Conservation (phyloP, 2,888 invertebrate species). For the Unio delphinus region DNA sequence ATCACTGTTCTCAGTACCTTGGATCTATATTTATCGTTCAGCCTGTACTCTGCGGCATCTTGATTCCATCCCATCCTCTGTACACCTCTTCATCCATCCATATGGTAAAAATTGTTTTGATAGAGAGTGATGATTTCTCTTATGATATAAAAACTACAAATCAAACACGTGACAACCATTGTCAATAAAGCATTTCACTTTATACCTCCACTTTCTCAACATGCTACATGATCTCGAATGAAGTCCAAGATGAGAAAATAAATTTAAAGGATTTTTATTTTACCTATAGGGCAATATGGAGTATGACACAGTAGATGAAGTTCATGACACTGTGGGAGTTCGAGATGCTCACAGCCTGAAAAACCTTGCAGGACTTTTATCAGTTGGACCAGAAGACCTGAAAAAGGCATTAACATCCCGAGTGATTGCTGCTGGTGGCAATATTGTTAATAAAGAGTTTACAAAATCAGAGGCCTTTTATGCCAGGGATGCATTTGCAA, state of each 20-base stretch:
- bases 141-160: no score
- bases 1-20: no score
- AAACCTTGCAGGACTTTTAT: conserved; percentile 77
- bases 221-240: no score
- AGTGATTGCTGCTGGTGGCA: conserved; percentile 93
- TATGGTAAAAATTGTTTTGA: no score
- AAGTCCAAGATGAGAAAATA: background rate
- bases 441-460: conserved; percentile 91
- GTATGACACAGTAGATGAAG: conserved; percentile 74
- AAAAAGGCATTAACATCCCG: conserved; percentile 86
- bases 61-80: no score
- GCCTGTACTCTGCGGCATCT: no score
- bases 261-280: background rate
- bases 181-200: no score
- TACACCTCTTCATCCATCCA: no score
- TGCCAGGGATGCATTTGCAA: conserved; percentile 92
- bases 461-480: conserved; percentile 87
- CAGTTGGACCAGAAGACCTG: conserved; percentile 80
- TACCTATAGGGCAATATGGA: conserved; percentile 77
- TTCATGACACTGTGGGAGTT: conserved; percentile 69
- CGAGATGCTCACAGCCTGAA: conserved; percentile 75
- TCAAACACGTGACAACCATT: no score
- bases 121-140: no score
- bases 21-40: no score
- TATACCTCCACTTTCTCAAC: no score